Evolutionary conservation across 2,888 invertebrate genomes (phyloP).

Genomic region (Cheiracanthium punctorium): DNA sequence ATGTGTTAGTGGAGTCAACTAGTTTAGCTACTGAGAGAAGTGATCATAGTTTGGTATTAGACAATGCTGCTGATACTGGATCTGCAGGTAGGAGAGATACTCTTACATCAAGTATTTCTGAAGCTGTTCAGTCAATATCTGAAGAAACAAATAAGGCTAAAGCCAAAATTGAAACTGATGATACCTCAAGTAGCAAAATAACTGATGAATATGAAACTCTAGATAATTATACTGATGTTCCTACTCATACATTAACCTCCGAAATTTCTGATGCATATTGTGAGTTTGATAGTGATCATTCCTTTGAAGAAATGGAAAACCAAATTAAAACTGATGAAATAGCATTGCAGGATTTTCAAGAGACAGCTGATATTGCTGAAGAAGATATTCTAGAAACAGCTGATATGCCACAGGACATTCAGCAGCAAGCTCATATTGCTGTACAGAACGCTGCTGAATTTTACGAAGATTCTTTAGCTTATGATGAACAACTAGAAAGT

Average conservation of each 20-base stretch:
- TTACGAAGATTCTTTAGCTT: slow-evolving; percentile 12
- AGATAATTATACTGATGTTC: slow-evolving; percentile 2
- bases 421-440: background rate
- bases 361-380: background rate
- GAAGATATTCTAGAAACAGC: too few species aligned
- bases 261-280: slow-evolving; percentile 1
- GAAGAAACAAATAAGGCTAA: background rate
- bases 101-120: background rate
- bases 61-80: background rate
- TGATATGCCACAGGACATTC: too few species aligned
- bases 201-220: background rate
- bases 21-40: too few species aligned
- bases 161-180: background rate
- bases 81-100: background rate
- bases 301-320: slow-evolving; percentile 2
- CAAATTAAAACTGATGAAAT: background rate
- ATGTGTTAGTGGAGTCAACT: too few species aligned
- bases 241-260: background rate
- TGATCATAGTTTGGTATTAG: too few species aligned
- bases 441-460: background rate
- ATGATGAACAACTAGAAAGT: background rate
- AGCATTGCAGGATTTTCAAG: background rate
- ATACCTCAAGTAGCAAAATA: background rate
- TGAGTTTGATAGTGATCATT: slow-evolving; percentile 18
- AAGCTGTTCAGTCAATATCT: background rate